phyloP scores from a whole-genome alignment of 2,888 invertebrate species.

The Hypselothyrea guttata region DNA sequence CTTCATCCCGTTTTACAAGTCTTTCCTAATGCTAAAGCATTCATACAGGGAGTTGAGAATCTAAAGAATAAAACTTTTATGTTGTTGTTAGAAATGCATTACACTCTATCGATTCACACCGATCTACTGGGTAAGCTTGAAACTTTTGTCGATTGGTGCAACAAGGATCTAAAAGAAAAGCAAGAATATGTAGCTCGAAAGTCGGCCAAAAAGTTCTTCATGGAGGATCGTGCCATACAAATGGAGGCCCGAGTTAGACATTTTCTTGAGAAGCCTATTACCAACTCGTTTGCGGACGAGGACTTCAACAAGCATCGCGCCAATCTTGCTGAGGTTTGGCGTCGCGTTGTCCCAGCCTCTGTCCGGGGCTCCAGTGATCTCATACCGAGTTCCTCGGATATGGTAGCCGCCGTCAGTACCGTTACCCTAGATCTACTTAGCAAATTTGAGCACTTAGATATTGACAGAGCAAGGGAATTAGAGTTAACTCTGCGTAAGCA shows the following conservation, averaged over 20 bases:
- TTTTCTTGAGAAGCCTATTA: slow-evolving; percentile 68
- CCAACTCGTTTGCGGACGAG: slow-evolving; percentile 63
- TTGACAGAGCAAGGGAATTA: slow-evolving; percentile 44
- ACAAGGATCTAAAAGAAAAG: slow-evolving; percentile 72
- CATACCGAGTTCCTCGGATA: slow-evolving; percentile 68
- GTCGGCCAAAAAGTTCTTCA: slow-evolving; percentile 79
- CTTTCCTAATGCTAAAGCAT: slow-evolving; percentile 72
- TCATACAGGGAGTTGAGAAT: slow-evolving; percentile 73
- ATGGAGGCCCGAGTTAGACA: slow-evolving; percentile 60
- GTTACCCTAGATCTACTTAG: slow-evolving; percentile 68
- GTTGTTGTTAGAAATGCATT: slow-evolving; percentile 79
- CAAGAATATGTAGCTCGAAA: slow-evolving; percentile 77
- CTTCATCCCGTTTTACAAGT: slow-evolving; percentile 76
- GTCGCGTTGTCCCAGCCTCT: slow-evolving; percentile 72
- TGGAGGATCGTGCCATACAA: slow-evolving; percentile 74
- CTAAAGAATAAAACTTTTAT: slow-evolving; percentile 80
- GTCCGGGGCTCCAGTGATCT: slow-evolving; percentile 68
- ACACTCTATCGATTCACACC: slow-evolving; percentile 75
- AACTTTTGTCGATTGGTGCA: slow-evolving; percentile 77
- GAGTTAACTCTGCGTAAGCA: slow-evolving; percentile 70
- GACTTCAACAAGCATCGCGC: slow-evolving; percentile 65
- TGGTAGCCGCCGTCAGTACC: slow-evolving; percentile 77
- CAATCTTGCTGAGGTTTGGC: slow-evolving; percentile 75
- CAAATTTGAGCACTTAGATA: slow-evolving; percentile 77
- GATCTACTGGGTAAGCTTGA: slow-evolving; percentile 76